Evolutionary conservation across 2,797 vertebrate genomes (phyloP).

Genomic region (Coregonus ussuriensis): DNA sequence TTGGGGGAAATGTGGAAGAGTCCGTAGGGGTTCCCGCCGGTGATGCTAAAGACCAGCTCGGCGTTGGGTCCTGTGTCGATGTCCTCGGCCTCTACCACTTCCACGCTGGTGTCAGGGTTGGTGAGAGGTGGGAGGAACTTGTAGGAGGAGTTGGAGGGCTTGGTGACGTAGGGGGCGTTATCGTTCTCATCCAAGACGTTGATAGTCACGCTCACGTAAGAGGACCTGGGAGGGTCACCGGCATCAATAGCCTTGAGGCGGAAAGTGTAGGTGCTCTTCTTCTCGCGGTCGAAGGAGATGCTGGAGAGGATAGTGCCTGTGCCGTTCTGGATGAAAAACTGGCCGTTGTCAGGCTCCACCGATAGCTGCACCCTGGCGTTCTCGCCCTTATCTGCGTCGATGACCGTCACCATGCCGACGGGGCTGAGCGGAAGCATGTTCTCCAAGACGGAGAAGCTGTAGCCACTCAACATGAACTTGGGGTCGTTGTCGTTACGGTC

Average conservation of each 20-base stretch:
- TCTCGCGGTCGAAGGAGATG: constrained; percentile 96
- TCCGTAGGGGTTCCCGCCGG: constrained; percentile 90
- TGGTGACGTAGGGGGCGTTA: constrained; percentile 93
- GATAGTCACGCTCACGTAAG: constrained; percentile 95
- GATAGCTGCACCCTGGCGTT: constrained; percentile 87
- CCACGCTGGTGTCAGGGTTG: constrained; percentile 84
- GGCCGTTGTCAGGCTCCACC: constrained; percentile 93
- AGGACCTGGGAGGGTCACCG: constrained; percentile 90
- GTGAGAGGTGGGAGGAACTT: constrained; percentile 85
- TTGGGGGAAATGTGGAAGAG: constrained; percentile 90
- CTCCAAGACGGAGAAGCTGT: constrained; percentile 96
- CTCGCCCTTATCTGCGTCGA: constrained; percentile 90
- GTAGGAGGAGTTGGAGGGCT: constrained; percentile 94
- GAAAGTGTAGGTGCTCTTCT: constrained; percentile 96
- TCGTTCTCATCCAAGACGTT: constrained; percentile 97
- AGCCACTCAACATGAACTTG: constrained; percentile 93
- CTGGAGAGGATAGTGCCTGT: constrained; percentile 95
- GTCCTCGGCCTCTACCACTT: constrained; percentile 92
- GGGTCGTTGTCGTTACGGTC: constrained; percentile 98
- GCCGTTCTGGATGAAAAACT: constrained; percentile 96
- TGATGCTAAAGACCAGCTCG: constrained; percentile 88
- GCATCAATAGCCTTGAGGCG: constrained; percentile 91
- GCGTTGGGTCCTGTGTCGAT: constrained; percentile 90
- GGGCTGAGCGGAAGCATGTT: constrained; percentile 94
- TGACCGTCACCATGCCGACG: constrained; percentile 95